Evolutionary conservation across 1,140 invertebrate genomes (phyloP), one percentile per base, ranked within the genome.

Genomic region (Hyphantria cunea): DNA sequence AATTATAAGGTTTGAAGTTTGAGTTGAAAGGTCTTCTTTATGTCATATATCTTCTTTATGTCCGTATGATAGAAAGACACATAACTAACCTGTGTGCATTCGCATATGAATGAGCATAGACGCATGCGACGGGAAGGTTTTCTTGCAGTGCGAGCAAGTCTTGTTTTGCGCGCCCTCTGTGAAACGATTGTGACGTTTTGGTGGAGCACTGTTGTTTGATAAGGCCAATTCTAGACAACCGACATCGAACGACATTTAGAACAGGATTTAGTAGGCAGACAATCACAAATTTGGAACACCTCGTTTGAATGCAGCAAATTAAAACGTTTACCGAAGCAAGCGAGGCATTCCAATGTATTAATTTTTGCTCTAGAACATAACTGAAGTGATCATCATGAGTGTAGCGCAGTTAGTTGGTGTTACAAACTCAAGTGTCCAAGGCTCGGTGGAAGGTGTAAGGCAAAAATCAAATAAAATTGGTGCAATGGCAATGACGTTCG

Each of bases 71-170:
- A n/a, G n/a, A n/a, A 25, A 25, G 5, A 25, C 5, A 25, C 2
- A 25, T 25, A 25, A 74, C 75, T 70, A 44, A 92, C 94, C 94
- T 69, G 94, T 95, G 66, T 95, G 94, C 34, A 94, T 95, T 69
- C 94, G 87, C 82, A 93, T 92, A 72, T 95, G 94, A 70, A 95
- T 95, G 34, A 95, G 90, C 94, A 96, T 95, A 7, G 94, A 95
- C 31, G 95, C 95, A 78, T 95, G 94, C 51, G 95, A 95, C 47
- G 95, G 94, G 87, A 96, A 96, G 70, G 92, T 93, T 89, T 95
- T 96, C 78, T 93, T 93, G 91, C 95, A 96, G 68, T 94, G 92
- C 62, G 93, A 90, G 78, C 95, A 95, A 61, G 92, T 91, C 82
- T 95, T 95, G 77, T 94, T 94, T 88, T 93, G 87, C 92, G 92